These are phyloP conservation scores for Amblyornis subalaris DNA, from an alignment of 2,113 vertebrate species.

Conservation along the genomic window DNA sequence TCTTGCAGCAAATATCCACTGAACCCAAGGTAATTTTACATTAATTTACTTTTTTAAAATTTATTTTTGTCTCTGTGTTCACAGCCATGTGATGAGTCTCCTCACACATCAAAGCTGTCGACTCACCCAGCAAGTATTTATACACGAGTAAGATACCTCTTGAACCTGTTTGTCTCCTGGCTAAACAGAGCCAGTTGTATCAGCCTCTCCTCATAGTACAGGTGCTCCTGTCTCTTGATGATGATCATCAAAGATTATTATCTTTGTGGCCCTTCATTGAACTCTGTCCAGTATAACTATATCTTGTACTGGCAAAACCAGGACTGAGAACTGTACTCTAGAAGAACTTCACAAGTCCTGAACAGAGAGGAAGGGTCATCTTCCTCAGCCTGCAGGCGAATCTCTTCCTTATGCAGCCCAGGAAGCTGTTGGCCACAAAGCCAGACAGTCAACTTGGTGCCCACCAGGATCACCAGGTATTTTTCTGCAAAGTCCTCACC, in stretches of 20 bases:
- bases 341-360: neutral
- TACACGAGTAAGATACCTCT: rapidly evolving
- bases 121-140: neutral
- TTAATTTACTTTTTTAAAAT: neutral
- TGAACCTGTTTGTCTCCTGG: neutral
- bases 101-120: neutral
- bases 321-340: neutral
- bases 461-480: neutral
- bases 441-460: neutral
- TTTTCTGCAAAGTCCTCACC: neutral
- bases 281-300: neutral
- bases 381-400: neutral
- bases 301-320: neutral
- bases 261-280: neutral
- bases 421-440: neutral
- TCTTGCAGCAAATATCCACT: neutral
- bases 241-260: neutral
- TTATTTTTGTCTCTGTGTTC: neutral
- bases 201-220: neutral
- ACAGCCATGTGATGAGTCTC: neutral
- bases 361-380: neutral
- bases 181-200: neutral
- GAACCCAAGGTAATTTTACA: neutral
- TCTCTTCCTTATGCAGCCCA: neutral
- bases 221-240: neutral